Conservation (phyloP, 2,113 vertebrate genomes). For the Apus apus region DNA sequence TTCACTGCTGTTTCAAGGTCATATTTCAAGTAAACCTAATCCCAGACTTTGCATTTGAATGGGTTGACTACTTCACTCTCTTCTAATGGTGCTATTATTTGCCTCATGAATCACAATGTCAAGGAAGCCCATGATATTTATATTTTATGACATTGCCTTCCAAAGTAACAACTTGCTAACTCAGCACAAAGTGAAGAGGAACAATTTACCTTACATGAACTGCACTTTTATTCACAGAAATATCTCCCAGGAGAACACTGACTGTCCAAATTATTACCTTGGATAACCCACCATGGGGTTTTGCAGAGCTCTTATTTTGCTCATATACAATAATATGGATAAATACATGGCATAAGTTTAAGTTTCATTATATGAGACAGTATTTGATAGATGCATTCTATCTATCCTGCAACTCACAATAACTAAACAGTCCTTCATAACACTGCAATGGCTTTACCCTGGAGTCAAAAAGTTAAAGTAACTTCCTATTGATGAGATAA, state of each 20-base stretch:
- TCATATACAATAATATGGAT: not conserved
- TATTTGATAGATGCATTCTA: not conserved
- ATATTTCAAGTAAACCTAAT: constrained; percentile 28
- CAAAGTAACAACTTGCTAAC: constrained; percentile 35
- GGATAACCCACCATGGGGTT: not conserved
- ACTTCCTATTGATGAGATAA: not conserved
- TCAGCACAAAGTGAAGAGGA: constrained; percentile 31
- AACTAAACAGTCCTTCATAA: not conserved
- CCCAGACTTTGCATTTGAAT: not conserved
- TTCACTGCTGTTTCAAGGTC: not conserved
- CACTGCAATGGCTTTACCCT: not conserved
- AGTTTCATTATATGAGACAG: not conserved
- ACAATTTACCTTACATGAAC: constrained; percentile 42
- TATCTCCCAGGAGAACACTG: constrained; percentile 24
- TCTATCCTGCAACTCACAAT: not conserved
- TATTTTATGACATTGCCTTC: constrained; percentile 46
- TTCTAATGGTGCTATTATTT: constrained; percentile 51
- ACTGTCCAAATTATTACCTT: constrained; percentile 21
- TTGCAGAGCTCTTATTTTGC: not conserved
- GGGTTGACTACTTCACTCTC: constrained; percentile 8
- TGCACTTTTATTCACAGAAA: constrained; percentile 31
- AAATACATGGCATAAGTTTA: constrained; percentile 27
- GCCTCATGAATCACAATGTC: constrained; percentile 35
- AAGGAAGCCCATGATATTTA: constrained; percentile 53
- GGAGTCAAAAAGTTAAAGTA: not conserved